Evolutionary conservation across 1,140 invertebrate genomes (phyloP), one percentile per base, ranked within the genome.

Genomic region (Drosophila equinoxialis): DNA sequence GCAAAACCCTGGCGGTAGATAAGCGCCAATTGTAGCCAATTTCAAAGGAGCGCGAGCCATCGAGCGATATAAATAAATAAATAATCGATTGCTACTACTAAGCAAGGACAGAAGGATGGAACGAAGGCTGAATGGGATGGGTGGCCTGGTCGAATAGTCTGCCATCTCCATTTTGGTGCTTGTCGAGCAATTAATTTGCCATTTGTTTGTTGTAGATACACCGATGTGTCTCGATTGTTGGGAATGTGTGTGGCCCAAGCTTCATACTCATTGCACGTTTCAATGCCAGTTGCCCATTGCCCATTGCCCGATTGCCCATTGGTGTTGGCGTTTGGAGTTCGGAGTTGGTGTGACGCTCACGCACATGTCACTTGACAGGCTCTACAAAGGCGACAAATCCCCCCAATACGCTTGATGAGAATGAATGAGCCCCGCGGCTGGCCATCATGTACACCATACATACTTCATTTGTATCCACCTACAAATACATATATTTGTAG

Each of bases 11-110:
- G 54, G 71, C 37, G 58, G 72, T 64, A 73, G 82, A 86, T 86
- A 86, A 86, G 82, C 82, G 71, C 42, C 81, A 80, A 84, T 84
- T 84, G 77, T 84, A 84, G 82, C 75, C 82, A 86, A 86, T 86
- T 81, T 20, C 17, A 11, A 51, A 51, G 45, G 79, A 79, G 72
- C 76, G 79, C 74, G 68, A 65, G 72, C 71, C 67, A 69, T 67
- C 14, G 45, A 75, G 80, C 81, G 75, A 74, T 81, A 86, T 87
- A 87, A 86, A 86, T 86, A 86, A 86, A 86, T 86, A 86, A 86
- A 86, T 79, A 86, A 87, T 87, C 83, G 83, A 86, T 87, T 74
- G 79, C 65, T 57, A 37, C 45, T 51, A 20, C 35, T 37, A 37
- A 37, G 42, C 14, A 58, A 61, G 45, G 55, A 51, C 55, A 68